Evolutionary conservation across 2,888 invertebrate genomes (phyloP), one percentile per base, ranked within the genome.

Genomic region (Leptarthrus brevirostris): DNA sequence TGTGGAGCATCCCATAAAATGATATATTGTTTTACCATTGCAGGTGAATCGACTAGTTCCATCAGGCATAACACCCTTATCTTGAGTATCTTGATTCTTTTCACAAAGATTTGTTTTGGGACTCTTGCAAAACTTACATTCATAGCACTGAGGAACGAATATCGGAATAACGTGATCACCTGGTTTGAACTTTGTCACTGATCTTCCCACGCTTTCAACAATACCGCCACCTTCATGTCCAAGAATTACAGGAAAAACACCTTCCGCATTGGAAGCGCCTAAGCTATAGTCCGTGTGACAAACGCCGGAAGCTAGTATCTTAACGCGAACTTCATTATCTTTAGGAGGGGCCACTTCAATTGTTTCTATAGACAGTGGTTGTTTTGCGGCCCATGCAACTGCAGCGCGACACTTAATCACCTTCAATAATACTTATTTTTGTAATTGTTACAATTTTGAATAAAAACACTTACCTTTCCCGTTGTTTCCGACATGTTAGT

Each of bases 211-310:
- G 84, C 97, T 97, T 85, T 98, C 98, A n/a, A 98, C 97, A 79
- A 98, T 89, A 40, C 98, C 98, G 73, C 91, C 93, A 36, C 98
- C 98, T 86, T 99, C 99, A 81, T 99, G 99, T 0, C 99, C 99
- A 58, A 99, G 87, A 78, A 99, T 87, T 3, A 94, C 93, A 0
- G 98, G 98, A 80, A 97, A 97, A 12, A 91, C 86, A 3, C 96
- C 97, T 85, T 97, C 97, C 0, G 96, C 92, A 84, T 97, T 97
- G 76, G 90, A 88, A 1, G 97, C 97, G 76, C 91, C 90, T 24
- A 95, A 85, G 0, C 97, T 96, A 82, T 94, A 96, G 85, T 97
- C 97, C 0, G 97, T 97, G 81, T 97, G 97, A 81, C 97, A 97
- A 12, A 97, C 83, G 12, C 89, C 96, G 73, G 93, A 93, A 49